phyloP scores from a whole-genome alignment of 2,113 vertebrate species.

The Plecturocebus donacophilus region DNA sequence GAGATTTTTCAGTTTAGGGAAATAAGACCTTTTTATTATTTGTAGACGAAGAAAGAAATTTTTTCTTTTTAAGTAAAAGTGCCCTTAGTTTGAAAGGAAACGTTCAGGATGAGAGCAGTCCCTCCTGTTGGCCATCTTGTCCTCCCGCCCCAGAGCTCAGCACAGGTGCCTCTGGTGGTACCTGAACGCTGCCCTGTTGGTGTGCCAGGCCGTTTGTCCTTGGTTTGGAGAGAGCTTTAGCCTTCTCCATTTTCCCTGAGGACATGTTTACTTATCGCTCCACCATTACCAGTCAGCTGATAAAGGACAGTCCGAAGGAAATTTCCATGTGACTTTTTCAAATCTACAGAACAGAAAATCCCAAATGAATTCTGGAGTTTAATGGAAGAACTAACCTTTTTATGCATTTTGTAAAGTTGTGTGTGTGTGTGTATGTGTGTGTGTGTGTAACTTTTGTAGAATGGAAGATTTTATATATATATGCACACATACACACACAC shows the following conservation, averaged over 20 bases:
- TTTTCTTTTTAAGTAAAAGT: background rate
- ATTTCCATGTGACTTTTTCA: background rate
- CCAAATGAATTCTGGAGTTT: background rate
- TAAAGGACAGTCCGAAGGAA: background rate
- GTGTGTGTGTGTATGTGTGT: too few species aligned
- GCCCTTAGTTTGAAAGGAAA: background rate
- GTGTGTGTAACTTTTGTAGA: too few species aligned
- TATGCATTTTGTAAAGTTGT: background rate
- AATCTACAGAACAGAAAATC: background rate
- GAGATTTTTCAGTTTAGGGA: background rate
- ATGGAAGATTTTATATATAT: too few species aligned
- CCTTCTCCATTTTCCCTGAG: background rate
- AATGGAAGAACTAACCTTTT: background rate
- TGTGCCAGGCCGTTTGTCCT: background rate
- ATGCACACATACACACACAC: too few species aligned
- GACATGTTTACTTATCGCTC: too few species aligned
- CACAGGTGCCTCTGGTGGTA: background rate
- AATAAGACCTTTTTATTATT: background rate
- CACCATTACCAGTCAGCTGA: background rate
- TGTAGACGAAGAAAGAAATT: background rate
- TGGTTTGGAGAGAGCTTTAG: background rate
- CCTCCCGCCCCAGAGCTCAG: background rate
- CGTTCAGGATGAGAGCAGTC: background rate
- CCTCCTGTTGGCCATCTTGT: background rate
- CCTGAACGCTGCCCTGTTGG: rapidly evolving